phyloP scores from a whole-genome alignment of 1,140 invertebrate species.

The Zelostemma sp. region DNA sequence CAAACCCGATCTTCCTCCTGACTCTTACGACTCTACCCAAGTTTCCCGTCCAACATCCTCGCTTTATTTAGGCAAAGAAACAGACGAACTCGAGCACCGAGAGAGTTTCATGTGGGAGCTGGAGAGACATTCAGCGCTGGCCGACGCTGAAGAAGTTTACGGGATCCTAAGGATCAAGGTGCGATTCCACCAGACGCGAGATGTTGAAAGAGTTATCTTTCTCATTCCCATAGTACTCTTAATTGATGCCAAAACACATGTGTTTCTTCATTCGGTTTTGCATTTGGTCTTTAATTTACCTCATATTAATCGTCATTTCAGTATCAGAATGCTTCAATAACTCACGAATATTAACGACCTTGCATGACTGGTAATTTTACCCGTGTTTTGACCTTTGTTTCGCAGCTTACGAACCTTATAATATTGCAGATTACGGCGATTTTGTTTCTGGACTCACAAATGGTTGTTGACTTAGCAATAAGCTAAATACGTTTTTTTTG shows the following conservation, averaged over 20 bases:
- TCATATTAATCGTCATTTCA: too few species aligned
- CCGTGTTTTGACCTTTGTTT: too few species aligned
- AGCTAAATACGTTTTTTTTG: too few species aligned
- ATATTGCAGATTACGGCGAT: too few species aligned
- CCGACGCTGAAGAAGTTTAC: conserved; percentile 51
- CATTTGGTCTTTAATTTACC: too few species aligned
- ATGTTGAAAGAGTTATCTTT: conserved; percentile 36
- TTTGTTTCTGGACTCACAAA: too few species aligned
- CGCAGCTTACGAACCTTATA: too few species aligned
- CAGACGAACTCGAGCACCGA: conserved; percentile 48
- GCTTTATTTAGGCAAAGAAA: conserved; percentile 63
- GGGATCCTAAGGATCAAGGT: conserved; percentile 62
- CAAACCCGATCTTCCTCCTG: conserved; percentile 37
- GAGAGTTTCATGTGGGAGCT: conserved; percentile 48
- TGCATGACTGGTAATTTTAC: too few species aligned
- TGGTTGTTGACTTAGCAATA: too few species aligned
- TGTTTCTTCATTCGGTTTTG: conserved; percentile 5
- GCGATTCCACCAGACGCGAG: conserved; percentile 55
- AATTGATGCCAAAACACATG: conserved; percentile 35
- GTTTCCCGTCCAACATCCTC: conserved; percentile 44
- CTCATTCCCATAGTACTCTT: conserved; percentile 29
- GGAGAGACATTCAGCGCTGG: conserved; percentile 51
- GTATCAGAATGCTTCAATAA: too few species aligned
- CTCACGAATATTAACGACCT: too few species aligned
- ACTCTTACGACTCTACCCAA: conserved; percentile 12